Base-by-base conservation (phyloP, 1,140 invertebrate genomes). In the Drosophila quadrilineata region DNA sequence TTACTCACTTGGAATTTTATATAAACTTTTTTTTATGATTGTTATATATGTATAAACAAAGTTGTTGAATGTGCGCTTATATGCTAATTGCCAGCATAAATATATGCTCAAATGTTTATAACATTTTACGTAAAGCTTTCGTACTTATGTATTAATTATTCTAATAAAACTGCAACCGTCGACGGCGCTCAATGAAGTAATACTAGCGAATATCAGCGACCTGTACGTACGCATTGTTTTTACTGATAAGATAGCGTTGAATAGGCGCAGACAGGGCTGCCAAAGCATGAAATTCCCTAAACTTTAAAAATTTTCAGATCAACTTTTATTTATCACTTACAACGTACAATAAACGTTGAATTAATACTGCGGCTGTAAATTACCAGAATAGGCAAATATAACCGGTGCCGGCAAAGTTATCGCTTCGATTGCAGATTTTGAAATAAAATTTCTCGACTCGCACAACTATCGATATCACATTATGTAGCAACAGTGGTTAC, bases 201-300 rank as follows among this genome's bases (percentile, higher is more conserved):
- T 84, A 82, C 77, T 84, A 58, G 68, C 63, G 33, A 46, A 43
- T 64, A 45, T 35, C 33, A 38, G 62, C 33, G 46, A 19, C 16
- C 17, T 41, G 28, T 33, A 62, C 41, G 63, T 46, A 52, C 41
- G 63, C 56, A 52, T 38, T 38, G 54, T 26, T 38, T n/a, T n/a
- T 14, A 16, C 43, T 69, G 76, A 80, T 80, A 80, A 80, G 76
- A 80, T 80, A 84, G 21, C 26, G 35, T 38, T 48, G 6, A 52
- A 45, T 66, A 52, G 49, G 17, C 16, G n/a, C 63, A 66, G n/a
- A n/a, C n/a, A n/a, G 63, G 46, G 63, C 56, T 66, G 38, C n/a
- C 56, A 24, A 2, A 33, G 16, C 19, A n/a, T 17, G 10, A 8
- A 35, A n/a, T n/a, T n/a, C n/a, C n/a, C n/a, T 17, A 14, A 17